A percentile compares a stretch with the other conserved stretches of the same genome.
phyloP scores from a whole-genome alignment of 2,113 vertebrate species.

The Hylia prasina region DNA sequence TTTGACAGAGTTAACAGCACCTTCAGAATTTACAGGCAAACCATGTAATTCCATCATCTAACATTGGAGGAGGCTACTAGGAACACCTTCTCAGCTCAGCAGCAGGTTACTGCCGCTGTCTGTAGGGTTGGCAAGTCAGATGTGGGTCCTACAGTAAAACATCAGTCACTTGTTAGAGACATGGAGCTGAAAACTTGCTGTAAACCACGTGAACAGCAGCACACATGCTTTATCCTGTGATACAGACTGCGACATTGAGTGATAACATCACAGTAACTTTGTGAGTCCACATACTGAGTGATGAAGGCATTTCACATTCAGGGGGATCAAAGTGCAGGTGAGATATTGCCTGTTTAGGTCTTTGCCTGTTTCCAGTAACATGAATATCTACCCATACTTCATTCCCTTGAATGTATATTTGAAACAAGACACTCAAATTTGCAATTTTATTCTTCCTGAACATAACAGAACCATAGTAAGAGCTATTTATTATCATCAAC shows the following conservation, averaged over 20 bases:
- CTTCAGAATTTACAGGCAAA: not conserved
- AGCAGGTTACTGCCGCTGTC: not conserved
- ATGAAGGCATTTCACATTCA: not conserved
- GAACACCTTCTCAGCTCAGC: not conserved
- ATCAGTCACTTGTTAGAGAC: not conserved
- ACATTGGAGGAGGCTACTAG: not conserved
- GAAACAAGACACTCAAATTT: not conserved
- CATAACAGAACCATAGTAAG: not conserved
- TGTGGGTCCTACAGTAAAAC: not conserved
- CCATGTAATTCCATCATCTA: not conserved
- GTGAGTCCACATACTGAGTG: not conserved
- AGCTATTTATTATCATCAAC: not conserved
- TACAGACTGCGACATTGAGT: not conserved
- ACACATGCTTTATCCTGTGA: not conserved
- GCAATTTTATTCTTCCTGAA: not conserved
- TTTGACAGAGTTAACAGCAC: not conserved
- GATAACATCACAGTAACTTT: not conserved
- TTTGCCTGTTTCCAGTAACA: not conserved
- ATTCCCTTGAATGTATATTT: not conserved
- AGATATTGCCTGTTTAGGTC: not conserved
- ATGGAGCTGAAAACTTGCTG: not conserved
- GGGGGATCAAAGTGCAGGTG: not conserved
- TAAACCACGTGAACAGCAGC: not conserved
- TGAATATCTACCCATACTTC: not conserved
- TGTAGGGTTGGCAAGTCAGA: not conserved